phyloP scores from a whole-genome alignment of 2,888 invertebrate species.

The Leucoma salicis region DNA sequence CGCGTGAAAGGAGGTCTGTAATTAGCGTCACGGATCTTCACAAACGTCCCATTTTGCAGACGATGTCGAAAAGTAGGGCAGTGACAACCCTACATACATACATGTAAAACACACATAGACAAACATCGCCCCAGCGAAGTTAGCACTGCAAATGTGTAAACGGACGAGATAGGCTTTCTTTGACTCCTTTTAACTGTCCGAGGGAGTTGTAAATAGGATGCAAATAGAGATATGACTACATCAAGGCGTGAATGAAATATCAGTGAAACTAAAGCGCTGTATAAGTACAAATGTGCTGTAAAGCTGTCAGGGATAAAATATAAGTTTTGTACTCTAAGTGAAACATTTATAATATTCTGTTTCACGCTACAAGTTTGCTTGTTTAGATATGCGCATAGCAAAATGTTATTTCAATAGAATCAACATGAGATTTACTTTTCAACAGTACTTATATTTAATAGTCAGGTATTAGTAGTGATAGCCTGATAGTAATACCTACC shows the following conservation, averaged over 20 bases:
- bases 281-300: background rate
- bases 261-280: constrained; percentile 39
- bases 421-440: too few relatives aligned
- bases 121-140: constrained; percentile 40
- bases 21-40: constrained; percentile 37
- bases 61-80: constrained; percentile 35
- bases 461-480: too few relatives aligned
- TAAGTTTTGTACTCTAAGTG: background rate
- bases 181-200: constrained; percentile 73
- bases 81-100: constrained; percentile 40
- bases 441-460: too few relatives aligned
- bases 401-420: too few relatives aligned
- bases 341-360: background rate
- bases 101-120: constrained; percentile 19
- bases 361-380: background rate
- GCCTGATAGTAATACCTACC: too few relatives aligned
- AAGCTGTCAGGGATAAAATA: background rate
- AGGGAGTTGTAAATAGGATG: constrained; percentile 76
- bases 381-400: too few relatives aligned
- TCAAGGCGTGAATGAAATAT: constrained; percentile 63
- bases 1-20: constrained; percentile 37
- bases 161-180: constrained; percentile 75
- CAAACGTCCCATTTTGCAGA: constrained; percentile 32
- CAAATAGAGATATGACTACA: constrained; percentile 73
- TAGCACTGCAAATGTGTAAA: constrained; percentile 73